Evolutionary conservation across 1,140 invertebrate genomes (phyloP).

Genomic region (Drosophila seguyi): DNA sequence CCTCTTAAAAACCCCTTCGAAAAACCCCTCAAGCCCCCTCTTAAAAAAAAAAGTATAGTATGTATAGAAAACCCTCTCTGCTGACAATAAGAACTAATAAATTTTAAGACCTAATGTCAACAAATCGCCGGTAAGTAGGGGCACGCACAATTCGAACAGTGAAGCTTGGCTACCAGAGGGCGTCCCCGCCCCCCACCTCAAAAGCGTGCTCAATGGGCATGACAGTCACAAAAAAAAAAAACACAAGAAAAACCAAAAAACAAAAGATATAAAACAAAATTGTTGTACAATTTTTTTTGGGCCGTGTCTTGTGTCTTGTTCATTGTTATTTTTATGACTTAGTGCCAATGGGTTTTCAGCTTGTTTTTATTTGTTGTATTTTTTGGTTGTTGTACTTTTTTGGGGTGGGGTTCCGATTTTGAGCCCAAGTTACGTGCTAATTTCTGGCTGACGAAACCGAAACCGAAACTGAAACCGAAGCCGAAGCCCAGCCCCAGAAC

Average conservation of each 20-base stretch:
- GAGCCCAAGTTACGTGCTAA: slow-evolving; percentile 47
- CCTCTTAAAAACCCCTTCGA: too few species aligned
- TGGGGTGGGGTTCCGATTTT: slow-evolving; percentile 13
- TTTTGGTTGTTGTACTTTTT: not conserved
- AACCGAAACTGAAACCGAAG: slow-evolving; percentile 49
- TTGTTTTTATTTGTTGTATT: slow-evolving; percentile 4
- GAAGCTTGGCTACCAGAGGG: slow-evolving; percentile 17
- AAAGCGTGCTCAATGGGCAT: slow-evolving; percentile 71
- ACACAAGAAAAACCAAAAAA: slow-evolving; percentile 11
- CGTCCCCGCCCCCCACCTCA: slow-evolving; percentile 1
- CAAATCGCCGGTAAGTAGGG: slow-evolving; percentile 53
- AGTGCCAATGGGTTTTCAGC: slow-evolving; percentile 42
- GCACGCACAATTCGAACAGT: slow-evolving; percentile 38
- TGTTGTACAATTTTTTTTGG: slow-evolving; percentile 39
- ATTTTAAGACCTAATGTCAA: slow-evolving; percentile 80
- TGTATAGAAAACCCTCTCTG: slow-evolving; percentile 11
- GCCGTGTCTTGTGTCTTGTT: slow-evolving; percentile 62
- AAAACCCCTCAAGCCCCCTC: not conserved
- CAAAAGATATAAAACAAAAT: slow-evolving; percentile 27
- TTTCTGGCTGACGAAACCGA: slow-evolving; percentile 56
- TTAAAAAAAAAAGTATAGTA: not conserved
- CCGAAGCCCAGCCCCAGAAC: slow-evolving; percentile 27
- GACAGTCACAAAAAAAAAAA: slow-evolving; percentile 47
- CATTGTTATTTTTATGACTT: slow-evolving; percentile 77
- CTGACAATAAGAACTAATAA: slow-evolving; percentile 77